Evolutionary conservation across 64 coral and sea anemone species (phyloP).

Genomic region (Montipora efflorescens): DNA sequence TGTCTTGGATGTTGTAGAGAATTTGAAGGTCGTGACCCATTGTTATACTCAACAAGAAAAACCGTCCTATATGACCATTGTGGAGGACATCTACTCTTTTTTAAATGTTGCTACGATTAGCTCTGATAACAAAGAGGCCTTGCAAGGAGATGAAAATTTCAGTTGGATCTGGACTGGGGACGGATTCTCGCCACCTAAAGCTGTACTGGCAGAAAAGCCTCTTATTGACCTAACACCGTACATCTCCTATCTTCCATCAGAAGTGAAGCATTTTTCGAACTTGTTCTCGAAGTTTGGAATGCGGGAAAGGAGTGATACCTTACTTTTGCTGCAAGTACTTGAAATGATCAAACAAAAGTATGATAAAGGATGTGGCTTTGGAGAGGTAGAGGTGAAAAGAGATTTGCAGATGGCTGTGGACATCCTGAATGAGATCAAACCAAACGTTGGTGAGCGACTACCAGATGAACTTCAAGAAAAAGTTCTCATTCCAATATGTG

Average conservation of each 20-base stretch:
- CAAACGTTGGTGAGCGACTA: slow-evolving; percentile 29
- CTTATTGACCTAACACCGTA: slow-evolving; percentile 78
- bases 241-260: slow-evolving; percentile 59
- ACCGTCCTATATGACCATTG: slow-evolving; percentile 41
- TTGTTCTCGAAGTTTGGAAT: slow-evolving; percentile 70
- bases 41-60: slow-evolving; percentile 70
- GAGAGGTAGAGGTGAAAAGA: slow-evolving; percentile 14
- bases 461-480: slow-evolving; percentile 25
- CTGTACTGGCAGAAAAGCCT: slow-evolving; percentile 49
- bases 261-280: slow-evolving; percentile 38
- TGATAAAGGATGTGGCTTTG: neutral
- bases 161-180: slow-evolving; percentile 95
- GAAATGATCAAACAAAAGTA: slow-evolving; percentile 70
- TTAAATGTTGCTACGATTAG: neutral
- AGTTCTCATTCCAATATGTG: slow-evolving; percentile 81
- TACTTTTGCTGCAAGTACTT: slow-evolving; percentile 67
- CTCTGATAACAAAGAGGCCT: neutral
- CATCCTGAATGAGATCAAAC: slow-evolving; percentile 86
- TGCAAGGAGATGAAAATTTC: neutral
- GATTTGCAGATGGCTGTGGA: slow-evolving; percentile 80
- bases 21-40: slow-evolving; percentile 61
- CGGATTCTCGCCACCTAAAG: slow-evolving; percentile 70
- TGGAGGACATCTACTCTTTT: slow-evolving; percentile 51
- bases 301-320: slow-evolving; percentile 42
- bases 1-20: slow-evolving; percentile 53